phyloP scores from a whole-genome alignment of 2,113 vertebrate genomes.

The Calyptomena viridis region DNA sequence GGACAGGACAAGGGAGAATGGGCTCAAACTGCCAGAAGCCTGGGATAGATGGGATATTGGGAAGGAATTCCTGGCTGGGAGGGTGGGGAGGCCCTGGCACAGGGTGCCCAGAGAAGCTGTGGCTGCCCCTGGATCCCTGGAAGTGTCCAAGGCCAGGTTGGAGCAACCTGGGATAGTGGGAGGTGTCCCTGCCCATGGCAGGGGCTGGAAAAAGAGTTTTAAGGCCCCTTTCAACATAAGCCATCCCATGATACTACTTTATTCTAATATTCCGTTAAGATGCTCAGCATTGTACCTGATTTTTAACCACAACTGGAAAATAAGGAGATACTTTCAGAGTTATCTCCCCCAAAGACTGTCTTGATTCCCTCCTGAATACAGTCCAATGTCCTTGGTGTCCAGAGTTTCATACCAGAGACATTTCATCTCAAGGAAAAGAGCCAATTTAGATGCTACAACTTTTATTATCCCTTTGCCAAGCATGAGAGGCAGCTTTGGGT shows the following conservation, averaged over 20 bases:
- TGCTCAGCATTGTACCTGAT: background rate
- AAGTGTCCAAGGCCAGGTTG: accelerated
- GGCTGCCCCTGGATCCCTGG: background rate
- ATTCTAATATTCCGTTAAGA: background rate
- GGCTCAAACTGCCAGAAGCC: background rate
- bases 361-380: background rate
- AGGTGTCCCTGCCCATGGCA: background rate
- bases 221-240: background rate
- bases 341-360: background rate
- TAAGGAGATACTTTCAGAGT: background rate
- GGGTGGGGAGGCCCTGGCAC: background rate
- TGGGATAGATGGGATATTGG: background rate
- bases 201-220: background rate
- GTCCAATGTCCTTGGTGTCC: background rate
- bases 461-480: background rate
- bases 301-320: background rate
- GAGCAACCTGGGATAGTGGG: accelerated
- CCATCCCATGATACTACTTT: accelerated
- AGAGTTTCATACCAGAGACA: background rate
- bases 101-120: background rate
- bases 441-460: background rate
- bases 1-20: background rate
- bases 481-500: background rate
- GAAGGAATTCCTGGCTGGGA: background rate
- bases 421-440: background rate